Evolutionary conservation across 2,113 vertebrate species (phyloP).

Genomic region (Pseudorhombus dupliciocellatus): DNA sequence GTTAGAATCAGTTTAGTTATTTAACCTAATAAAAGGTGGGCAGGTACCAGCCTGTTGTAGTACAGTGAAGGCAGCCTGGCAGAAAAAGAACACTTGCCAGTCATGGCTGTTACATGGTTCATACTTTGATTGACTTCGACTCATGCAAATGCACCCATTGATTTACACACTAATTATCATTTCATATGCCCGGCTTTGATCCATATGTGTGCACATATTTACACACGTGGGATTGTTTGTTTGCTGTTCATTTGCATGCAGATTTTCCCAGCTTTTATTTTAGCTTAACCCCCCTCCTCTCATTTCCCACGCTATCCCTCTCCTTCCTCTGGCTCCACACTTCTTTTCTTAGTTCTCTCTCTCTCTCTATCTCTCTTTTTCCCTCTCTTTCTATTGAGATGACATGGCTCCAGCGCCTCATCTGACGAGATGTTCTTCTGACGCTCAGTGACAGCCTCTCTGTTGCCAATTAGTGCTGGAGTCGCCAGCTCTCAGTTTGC

Average conservation of each 20-base stretch:
- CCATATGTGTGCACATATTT: constrained; percentile 19
- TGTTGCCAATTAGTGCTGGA: constrained; percentile 74
- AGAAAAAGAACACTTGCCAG: not conserved
- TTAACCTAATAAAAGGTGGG: not conserved
- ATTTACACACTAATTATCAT: constrained; percentile 24
- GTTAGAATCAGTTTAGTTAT: too few species aligned
- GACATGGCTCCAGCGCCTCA: constrained; percentile 41
- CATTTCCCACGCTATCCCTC: not conserved
- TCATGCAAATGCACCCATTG: constrained; percentile 5
- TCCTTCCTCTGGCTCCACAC: constrained; percentile 5
- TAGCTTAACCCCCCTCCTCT: constrained; percentile 4
- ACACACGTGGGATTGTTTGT: constrained; percentile 34
- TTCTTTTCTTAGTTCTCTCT: constrained; percentile 9
- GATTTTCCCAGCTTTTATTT: constrained; percentile 38
- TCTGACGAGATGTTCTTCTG: constrained; percentile 41
- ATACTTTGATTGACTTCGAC: constrained; percentile 20
- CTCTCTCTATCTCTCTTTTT: constrained; percentile 10
- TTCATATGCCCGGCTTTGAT: constrained; percentile 4
- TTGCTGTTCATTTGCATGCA: constrained; percentile 52
- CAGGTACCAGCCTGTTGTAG: too few species aligned
- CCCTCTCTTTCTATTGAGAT: constrained; percentile 60
- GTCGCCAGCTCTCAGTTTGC: not conserved
- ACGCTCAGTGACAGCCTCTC: constrained; percentile 63
- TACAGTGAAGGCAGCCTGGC: not conserved
- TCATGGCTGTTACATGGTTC: not conserved